phyloP scores from a whole-genome alignment of 1,140 invertebrate genomes.

The Solenopsis fugax region DNA sequence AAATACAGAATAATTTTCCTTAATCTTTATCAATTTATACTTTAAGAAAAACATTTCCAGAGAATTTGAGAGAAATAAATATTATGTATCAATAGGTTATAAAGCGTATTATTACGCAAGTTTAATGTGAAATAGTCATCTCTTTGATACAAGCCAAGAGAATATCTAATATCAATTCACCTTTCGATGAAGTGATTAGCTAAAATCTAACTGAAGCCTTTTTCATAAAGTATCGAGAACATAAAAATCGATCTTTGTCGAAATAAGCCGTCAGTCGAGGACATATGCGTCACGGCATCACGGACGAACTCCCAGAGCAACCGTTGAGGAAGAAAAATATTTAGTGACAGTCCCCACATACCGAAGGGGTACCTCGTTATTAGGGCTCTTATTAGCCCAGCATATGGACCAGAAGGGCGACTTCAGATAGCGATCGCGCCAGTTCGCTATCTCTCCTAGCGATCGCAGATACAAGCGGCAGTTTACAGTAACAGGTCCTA shows the following conservation, averaged over 20 bases:
- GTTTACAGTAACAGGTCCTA: constrained; percentile 84
- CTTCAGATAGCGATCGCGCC: constrained; percentile 81
- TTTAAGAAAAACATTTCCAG: neutral
- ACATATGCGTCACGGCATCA: constrained; percentile 56
- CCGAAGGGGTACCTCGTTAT: constrained; percentile 80
- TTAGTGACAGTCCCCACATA: constrained; percentile 83
- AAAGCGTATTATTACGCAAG: neutral
- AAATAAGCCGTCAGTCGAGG: constrained; percentile 29
- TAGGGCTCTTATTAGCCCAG: constrained; percentile 84
- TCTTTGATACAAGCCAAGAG: neutral
- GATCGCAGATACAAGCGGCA: constrained; percentile 66
- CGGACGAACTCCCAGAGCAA: constrained; percentile 79
- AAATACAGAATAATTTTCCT: neutral
- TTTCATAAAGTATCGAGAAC: neutral
- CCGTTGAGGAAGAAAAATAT: constrained; percentile 85
- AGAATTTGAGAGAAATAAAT: neutral
- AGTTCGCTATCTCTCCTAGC: constrained; percentile 11
- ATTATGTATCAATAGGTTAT: neutral
- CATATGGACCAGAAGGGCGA: constrained; percentile 85
- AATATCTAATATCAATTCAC: neutral
- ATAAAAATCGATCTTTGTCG: constrained; percentile 56
- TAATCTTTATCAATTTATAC: neutral
- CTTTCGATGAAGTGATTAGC: neutral
- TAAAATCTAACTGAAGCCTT: neutral
- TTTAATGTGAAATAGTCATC: neutral